Evolutionary conservation across 2,888 invertebrate genomes (phyloP).

Genomic region (Stenichneumon culpator): DNA sequence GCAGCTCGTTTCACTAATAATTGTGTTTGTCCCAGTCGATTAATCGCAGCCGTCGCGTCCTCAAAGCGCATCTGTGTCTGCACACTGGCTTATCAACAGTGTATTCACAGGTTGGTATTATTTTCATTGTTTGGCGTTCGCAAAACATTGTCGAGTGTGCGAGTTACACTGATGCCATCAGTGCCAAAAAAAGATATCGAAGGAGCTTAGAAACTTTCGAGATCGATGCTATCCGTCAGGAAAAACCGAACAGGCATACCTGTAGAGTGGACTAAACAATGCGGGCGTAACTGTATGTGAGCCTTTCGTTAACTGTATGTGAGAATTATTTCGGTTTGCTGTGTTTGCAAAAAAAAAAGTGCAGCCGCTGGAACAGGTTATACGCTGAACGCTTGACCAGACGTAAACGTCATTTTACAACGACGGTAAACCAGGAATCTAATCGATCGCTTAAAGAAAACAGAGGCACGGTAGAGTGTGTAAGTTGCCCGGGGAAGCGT

Average conservation of each 20-base stretch:
- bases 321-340: background rate
- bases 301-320: no score
- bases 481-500: background rate
- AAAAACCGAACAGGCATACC: no score
- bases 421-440: background rate
- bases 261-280: no score
- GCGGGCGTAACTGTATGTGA: no score
- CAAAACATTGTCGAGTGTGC: background rate
- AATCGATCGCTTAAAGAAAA: background rate
- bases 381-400: background rate
- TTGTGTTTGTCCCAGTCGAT: background rate
- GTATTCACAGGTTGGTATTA: no score
- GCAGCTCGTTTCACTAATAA: background rate
- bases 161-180: background rate
- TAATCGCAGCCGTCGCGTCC: background rate
- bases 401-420: background rate
- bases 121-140: background rate
- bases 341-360: background rate
- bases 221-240: no score
- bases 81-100: no score
- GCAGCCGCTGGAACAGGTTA: background rate
- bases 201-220: no score
- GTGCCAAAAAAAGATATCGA: no score
- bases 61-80: background rate
- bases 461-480: no score